phyloP scores from a whole-genome alignment of 2,888 invertebrate species.

The Geotrupes spiniger region DNA sequence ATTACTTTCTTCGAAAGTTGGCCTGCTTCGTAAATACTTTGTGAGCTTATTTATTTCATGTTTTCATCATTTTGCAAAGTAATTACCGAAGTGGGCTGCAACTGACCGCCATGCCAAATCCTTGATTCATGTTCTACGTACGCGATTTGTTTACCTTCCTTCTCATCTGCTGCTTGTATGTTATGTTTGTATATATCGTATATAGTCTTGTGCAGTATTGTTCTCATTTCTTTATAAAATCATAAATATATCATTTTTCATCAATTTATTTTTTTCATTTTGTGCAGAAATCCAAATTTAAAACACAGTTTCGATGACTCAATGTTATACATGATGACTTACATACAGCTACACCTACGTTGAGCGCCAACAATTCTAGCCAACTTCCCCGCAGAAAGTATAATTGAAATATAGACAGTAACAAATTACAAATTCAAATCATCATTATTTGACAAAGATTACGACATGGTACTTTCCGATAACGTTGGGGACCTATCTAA shows the following conservation, averaged over 20 bases:
- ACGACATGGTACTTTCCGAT: too few species aligned
- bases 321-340: too few species aligned
- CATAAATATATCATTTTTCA: constrained; percentile 24
- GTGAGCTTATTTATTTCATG: constrained; percentile 22
- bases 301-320: too few species aligned
- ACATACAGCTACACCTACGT: too few species aligned
- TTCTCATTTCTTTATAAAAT: constrained; percentile 24
- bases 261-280: neutral
- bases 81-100: constrained; percentile 19
- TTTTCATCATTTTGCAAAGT: constrained; percentile 7
- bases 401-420: too few species aligned
- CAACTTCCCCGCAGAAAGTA: too few species aligned
- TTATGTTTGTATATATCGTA: constrained; percentile 21
- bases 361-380: too few species aligned
- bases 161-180: constrained; percentile 17
- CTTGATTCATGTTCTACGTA: constrained; percentile 25
- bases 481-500: too few species aligned
- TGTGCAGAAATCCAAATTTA: too few species aligned
- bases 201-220: constrained; percentile 23
- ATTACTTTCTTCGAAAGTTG: constrained; percentile 1
- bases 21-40: constrained; percentile 3
- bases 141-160: constrained; percentile 22
- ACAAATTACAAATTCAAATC: too few species aligned
- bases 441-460: too few species aligned
- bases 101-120: constrained; percentile 38